A percentile compares a stretch with the other conserved stretches of the same genome.
Evolutionary conservation across 2,797 vertebrate genomes (phyloP).

Genomic region (Hippoglossus hippoglossus): DNA sequence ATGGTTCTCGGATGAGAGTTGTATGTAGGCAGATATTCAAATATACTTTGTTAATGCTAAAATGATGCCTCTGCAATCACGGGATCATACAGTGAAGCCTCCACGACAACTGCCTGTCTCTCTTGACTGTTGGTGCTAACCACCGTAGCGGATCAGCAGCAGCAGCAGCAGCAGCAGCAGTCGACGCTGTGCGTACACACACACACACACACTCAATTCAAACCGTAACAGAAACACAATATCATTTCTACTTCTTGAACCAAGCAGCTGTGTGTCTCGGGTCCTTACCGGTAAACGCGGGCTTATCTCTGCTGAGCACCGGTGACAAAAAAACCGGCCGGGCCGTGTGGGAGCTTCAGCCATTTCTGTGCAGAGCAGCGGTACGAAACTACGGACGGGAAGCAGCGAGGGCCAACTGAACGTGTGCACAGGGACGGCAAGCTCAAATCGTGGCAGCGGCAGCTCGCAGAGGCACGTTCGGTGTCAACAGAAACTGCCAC

Average conservation of each 20-base stretch:
- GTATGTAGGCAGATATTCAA: not conserved
- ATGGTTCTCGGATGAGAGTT: not conserved
- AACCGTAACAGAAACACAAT: not conserved
- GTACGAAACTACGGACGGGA: constrained; percentile 49
- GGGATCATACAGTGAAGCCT: not conserved
- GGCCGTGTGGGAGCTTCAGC: constrained; percentile 92
- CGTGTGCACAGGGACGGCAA: too few species aligned
- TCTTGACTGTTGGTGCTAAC: constrained; percentile 33
- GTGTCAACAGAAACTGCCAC: too few species aligned
- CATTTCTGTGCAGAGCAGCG: constrained; percentile 79
- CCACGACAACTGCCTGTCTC: constrained; percentile 16
- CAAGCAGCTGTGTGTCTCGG: not conserved
- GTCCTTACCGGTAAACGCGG: constrained; percentile 91
- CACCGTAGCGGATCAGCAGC: constrained; percentile 31
- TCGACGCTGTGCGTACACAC: constrained; percentile 22
- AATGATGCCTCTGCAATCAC: not conserved
- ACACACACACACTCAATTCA: constrained; percentile 6
- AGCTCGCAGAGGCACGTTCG: too few species aligned
- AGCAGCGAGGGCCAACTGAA: too few species aligned
- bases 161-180: constrained; percentile 31
- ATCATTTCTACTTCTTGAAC: too few species aligned
- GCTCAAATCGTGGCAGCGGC: too few species aligned
- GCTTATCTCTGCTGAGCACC: constrained; percentile 91
- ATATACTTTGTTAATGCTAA: not conserved
- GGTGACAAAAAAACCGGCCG: constrained; percentile 94